Evolutionary conservation across 2,888 invertebrate genomes (phyloP).

Genomic region (Tupiocoris notatus): DNA sequence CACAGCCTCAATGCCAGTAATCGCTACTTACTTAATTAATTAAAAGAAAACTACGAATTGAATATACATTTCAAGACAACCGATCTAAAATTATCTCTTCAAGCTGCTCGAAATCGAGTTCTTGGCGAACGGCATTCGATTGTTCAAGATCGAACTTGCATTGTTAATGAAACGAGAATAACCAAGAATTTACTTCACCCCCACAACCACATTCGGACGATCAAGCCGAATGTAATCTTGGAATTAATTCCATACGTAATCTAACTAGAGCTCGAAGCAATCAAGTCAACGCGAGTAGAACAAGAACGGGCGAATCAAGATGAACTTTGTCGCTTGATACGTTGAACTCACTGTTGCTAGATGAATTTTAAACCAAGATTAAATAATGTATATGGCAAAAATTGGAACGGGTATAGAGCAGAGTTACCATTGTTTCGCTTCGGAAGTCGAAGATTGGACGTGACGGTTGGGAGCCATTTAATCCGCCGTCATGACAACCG

Average conservation of each 20-base stretch:
- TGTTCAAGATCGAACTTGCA: too few species aligned
- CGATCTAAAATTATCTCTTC: too few species aligned
- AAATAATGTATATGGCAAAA: slow-evolving; percentile 34
- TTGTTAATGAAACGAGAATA: background rate
- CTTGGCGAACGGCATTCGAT: too few species aligned
- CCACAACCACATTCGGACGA: background rate
- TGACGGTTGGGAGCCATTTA: slow-evolving; percentile 25
- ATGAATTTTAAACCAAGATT: slow-evolving; percentile 41
- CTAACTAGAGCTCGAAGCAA: slow-evolving; percentile 20
- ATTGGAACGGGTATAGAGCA: background rate
- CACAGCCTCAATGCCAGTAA: too few species aligned
- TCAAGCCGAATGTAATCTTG: slow-evolving; percentile 11
- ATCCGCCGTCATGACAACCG: slow-evolving; percentile 39
- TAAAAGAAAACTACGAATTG: too few species aligned
- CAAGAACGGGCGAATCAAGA: slow-evolving; percentile 22
- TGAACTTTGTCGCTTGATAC: background rate
- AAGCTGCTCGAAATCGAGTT: too few species aligned
- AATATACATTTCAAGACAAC: too few species aligned
- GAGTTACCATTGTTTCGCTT: background rate
- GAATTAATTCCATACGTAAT: slow-evolving; percentile 25
- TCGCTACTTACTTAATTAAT: too few species aligned
- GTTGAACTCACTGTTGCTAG: background rate
- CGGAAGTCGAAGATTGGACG: slow-evolving; percentile 14
- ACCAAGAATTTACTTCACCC: background rate
- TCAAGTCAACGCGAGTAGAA: background rate